Evolutionary conservation across 2,113 vertebrate species (phyloP), one percentile per base, ranked within the genome.

Genomic region (Corvus hawaiiensis): DNA sequence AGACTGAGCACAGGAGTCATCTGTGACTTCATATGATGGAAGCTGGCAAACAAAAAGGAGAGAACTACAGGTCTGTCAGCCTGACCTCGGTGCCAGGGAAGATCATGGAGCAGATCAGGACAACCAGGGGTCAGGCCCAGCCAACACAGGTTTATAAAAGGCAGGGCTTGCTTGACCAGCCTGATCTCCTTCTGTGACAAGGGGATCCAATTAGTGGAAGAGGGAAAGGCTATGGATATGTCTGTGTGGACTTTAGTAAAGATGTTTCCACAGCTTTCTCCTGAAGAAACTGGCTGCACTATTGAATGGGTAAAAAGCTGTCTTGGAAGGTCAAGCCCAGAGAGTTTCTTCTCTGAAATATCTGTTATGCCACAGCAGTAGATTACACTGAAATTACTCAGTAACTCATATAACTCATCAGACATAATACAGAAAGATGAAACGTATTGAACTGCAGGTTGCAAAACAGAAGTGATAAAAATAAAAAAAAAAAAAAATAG

Each of bases 181-280:
- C 51, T 37, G 51, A 13, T 32, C 62, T 32, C 33, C 26, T 7
- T 21, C 51, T 39, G 63, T 8, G n/a, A 39, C 13, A 32, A 24
- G 8, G 41, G 21, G 2, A 37, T 7, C 8, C 26, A 11, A 4
- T 20, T 2, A 2, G 2, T 10, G 27, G 19, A 37, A 8, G 22
- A 39, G n/a, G 52, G 52, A 81, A 48, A 17, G 43, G 52, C 43
- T 61, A 44, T 28, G 54, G 35, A 10, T 19, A 9, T 43, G 37
- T n/a, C 32, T 15, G 7, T 7, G 9, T 14, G 48, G 27, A 63
- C 8, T 11, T 37, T 0, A 27, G 16, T 5, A 44, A 52, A 54
- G 17, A 21, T 44, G 14, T 20, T 54, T 54, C 48, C 39, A 54
- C 27, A 54, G 48, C 27, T 27, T 55, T 63, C 12, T 73, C 13